Conservation (phyloP, 2,888 invertebrate species). For the Epinotia nisella region DNA sequence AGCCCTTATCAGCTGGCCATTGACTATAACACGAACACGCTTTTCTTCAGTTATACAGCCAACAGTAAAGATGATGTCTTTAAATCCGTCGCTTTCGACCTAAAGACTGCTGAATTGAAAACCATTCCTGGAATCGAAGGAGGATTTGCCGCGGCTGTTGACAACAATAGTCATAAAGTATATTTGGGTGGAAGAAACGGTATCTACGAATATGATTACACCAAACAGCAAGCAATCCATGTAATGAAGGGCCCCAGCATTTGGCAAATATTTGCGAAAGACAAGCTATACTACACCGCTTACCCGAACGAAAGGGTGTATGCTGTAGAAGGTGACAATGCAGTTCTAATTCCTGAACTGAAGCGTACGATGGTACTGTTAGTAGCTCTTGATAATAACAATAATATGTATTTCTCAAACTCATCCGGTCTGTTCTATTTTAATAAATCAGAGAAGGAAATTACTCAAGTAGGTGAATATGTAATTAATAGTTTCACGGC, state of each 20-base stretch:
- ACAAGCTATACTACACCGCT: slow-evolving; percentile 65
- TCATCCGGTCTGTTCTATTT: slow-evolving; percentile 56
- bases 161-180: slow-evolving; percentile 56
- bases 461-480: slow-evolving; percentile 46
- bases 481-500: slow-evolving; percentile 44
- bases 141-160: slow-evolving; percentile 68
- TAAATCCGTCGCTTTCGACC: slow-evolving; percentile 60
- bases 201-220: slow-evolving; percentile 63
- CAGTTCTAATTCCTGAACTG: slow-evolving; percentile 51
- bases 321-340: slow-evolving; percentile 50
- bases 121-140: slow-evolving; percentile 59
- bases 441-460: slow-evolving; percentile 40
- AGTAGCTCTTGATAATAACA: slow-evolving; percentile 54
- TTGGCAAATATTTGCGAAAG: slow-evolving; percentile 73
- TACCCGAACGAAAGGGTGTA: slow-evolving; percentile 58
- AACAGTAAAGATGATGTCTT: slow-evolving; percentile 50
- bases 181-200: slow-evolving; percentile 70
- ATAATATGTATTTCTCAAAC: slow-evolving; percentile 56
- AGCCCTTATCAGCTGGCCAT: slow-evolving; percentile 70
- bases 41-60: slow-evolving; percentile 67
- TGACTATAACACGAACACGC: slow-evolving; percentile 64
- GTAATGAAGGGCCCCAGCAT: slow-evolving; percentile 58
- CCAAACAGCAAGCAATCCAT: slow-evolving; percentile 56
- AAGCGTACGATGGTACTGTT: slow-evolving; percentile 51
- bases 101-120: slow-evolving; percentile 61